Percentiles rank a stretch among this genome's conserved stretches.
Evolutionary conservation across 2,888 invertebrate genomes (phyloP).

Genomic region (Rhyacophila evoluta): DNA sequence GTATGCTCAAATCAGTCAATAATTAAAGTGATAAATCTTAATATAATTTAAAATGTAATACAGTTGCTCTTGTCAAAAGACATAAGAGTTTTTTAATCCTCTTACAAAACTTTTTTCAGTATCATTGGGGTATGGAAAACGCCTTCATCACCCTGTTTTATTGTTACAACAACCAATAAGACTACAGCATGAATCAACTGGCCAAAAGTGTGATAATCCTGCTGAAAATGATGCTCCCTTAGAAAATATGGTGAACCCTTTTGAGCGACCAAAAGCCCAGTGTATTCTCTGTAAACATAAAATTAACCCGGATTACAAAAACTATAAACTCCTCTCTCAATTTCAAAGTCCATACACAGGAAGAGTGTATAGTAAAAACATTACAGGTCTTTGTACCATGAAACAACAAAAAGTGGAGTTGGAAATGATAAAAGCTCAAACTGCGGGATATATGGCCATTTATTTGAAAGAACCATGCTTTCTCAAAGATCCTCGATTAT

Average conservation of each 20-base stretch:
- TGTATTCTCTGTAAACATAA: slow-evolving; percentile 89
- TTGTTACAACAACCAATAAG: neutral
- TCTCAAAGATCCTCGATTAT: slow-evolving; percentile 89
- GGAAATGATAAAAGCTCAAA: slow-evolving; percentile 82
- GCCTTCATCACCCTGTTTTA: neutral
- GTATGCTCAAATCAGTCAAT: too few relatives aligned
- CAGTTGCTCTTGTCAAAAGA: too few relatives aligned
- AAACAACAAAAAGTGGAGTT: slow-evolving; percentile 82
- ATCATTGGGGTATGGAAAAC: neutral
- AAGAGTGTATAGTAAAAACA: slow-evolving; percentile 89
- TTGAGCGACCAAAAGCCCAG: slow-evolving; percentile 74
- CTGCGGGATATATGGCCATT: slow-evolving; percentile 85
- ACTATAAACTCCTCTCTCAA: slow-evolving; percentile 90
- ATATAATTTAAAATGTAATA: too few relatives aligned
- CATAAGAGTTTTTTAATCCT: too few relatives aligned
- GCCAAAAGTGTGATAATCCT: neutral
- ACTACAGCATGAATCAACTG: neutral
- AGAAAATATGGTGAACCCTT: slow-evolving; percentile 83
- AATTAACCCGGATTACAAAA: slow-evolving; percentile 91
- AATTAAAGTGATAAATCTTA: too few relatives aligned
- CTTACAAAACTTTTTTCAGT: neutral
- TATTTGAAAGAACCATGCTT: slow-evolving; percentile 85
- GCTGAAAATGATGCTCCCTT: slow-evolving; percentile 59
- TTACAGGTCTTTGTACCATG: slow-evolving; percentile 90
- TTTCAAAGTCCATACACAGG: slow-evolving; percentile 98